Conservation (phyloP, 2,888 invertebrate genomes). For the Coremacera marginata region DNA sequence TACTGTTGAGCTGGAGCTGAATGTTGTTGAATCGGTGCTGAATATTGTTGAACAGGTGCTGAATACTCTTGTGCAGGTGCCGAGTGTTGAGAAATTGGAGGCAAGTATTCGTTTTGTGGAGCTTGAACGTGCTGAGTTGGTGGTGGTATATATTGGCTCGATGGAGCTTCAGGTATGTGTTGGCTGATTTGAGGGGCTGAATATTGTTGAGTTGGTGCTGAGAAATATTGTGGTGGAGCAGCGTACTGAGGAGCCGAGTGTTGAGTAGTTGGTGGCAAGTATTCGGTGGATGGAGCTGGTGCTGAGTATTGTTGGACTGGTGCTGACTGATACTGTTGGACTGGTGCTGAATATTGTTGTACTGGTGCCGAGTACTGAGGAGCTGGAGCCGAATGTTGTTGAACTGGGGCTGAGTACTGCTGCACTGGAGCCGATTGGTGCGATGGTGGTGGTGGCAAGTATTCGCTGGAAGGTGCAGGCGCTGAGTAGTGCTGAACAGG, state of each 20-base stretch:
- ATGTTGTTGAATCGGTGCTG: neutral
- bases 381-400: neutral
- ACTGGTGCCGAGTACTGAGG: neutral
- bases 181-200: no score
- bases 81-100: no score
- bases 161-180: no score
- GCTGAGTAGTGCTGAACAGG: slow-evolving; percentile 28
- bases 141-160: neutral
- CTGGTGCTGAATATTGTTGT: neutral
- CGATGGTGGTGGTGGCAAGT: neutral
- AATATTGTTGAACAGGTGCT: no score
- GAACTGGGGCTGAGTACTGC: neutral
- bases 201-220: slow-evolving; percentile 5
- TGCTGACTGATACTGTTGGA: slow-evolving; percentile 20
- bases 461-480: slow-evolving; percentile 7
- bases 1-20: neutral
- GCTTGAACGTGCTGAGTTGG: neutral
- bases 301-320: slow-evolving; percentile 27
- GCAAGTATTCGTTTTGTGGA: no score
- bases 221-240: slow-evolving; percentile 10
- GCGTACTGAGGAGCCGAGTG: neutral
- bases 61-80: no score
- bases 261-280: neutral
- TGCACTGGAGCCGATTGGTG: neutral
- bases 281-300: slow-evolving; percentile 1